phyloP scores from a whole-genome alignment of 2,797 vertebrate genomes.

The Geotrypetes seraphini region DNA sequence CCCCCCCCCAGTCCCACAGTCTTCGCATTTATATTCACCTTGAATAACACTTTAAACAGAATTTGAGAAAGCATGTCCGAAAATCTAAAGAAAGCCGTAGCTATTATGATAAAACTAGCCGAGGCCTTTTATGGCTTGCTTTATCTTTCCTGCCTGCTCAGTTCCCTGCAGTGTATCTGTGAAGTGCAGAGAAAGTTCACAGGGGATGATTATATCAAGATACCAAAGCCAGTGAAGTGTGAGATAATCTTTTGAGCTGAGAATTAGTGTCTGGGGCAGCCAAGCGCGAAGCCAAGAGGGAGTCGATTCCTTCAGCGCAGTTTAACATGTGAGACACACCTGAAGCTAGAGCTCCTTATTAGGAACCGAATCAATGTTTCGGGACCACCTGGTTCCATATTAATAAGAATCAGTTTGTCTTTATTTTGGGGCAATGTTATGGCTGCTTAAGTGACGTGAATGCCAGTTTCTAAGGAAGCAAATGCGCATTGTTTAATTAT shows the following conservation, averaged over 20 bases:
- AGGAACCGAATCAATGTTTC: slow-evolving; percentile 19
- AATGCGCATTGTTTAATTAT: neutral
- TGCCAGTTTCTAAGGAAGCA: slow-evolving; percentile 1
- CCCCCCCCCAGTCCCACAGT: slow-evolving; percentile 2
- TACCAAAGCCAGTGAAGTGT: slow-evolving; percentile 38
- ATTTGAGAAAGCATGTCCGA: slow-evolving; percentile 21
- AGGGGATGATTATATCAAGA: slow-evolving; percentile 42
- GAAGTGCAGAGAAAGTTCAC: slow-evolving; percentile 45
- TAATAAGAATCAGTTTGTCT: slow-evolving; percentile 8
- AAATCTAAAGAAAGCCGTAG: slow-evolving; percentile 36
- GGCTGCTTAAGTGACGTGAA: slow-evolving; percentile 7
- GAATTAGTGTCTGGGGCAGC: slow-evolving; percentile 46
- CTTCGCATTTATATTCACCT: slow-evolving; percentile 13
- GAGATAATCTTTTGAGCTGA: slow-evolving; percentile 47
- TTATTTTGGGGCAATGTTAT: neutral
- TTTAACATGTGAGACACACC: slow-evolving; percentile 31
- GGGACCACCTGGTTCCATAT: slow-evolving; percentile 19
- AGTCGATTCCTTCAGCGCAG: slow-evolving; percentile 34
- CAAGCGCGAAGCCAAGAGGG: slow-evolving; percentile 35
- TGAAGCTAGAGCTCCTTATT: slow-evolving; percentile 28
- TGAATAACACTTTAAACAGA: slow-evolving; percentile 31
- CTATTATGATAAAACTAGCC: slow-evolving; percentile 28
- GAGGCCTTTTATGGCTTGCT: slow-evolving; percentile 25
- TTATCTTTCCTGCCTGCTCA: slow-evolving; percentile 26
- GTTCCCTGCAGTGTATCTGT: slow-evolving; percentile 34